Evolutionary conservation across 2,888 invertebrate species (phyloP).

Genomic region (Taphrorychus bicolor): DNA sequence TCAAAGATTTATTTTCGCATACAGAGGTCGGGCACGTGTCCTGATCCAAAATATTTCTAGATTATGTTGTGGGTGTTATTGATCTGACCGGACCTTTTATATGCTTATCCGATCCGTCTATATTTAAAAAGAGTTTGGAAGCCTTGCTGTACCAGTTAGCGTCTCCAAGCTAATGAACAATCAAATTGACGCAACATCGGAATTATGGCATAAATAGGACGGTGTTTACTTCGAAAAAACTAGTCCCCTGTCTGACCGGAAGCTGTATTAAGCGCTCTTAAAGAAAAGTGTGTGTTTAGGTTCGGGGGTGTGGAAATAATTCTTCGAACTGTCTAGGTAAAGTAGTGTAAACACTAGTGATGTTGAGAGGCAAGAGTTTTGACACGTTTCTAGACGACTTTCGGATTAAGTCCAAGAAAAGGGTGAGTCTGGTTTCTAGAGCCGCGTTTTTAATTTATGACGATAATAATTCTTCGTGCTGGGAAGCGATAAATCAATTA

Average conservation of each 20-base stretch:
- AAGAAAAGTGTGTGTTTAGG: constrained; percentile 11
- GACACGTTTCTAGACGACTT: constrained; percentile 38
- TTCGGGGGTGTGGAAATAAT: constrained; percentile 8
- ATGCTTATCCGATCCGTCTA: constrained; percentile 14
- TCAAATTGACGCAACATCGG: constrained; percentile 39
- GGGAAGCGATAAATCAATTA: constrained; percentile 13
- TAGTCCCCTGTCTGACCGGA: constrained; percentile 22
- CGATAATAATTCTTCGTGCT: not conserved
- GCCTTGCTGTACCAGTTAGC: constrained; percentile 37
- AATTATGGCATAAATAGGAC: constrained; percentile 30
- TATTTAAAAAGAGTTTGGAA: constrained; percentile 17
- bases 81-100: constrained; percentile 2
- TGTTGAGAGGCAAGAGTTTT: constrained; percentile 36
- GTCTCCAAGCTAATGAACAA: constrained; percentile 31
- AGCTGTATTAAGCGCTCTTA: constrained; percentile 8
- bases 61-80: not conserved
- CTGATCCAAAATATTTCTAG: not conserved
- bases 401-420: constrained; percentile 31
- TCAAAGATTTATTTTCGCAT: not conserved
- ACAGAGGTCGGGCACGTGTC: not conserved
- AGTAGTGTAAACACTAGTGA: constrained; percentile 19
- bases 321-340: not conserved
- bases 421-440: constrained; percentile 11
- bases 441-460: not conserved
- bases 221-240: constrained; percentile 2